These are phyloP conservation scores for Cosmia pyralina DNA, from an alignment of 2,888 invertebrate genomes.

Conservation along the genomic window DNA sequence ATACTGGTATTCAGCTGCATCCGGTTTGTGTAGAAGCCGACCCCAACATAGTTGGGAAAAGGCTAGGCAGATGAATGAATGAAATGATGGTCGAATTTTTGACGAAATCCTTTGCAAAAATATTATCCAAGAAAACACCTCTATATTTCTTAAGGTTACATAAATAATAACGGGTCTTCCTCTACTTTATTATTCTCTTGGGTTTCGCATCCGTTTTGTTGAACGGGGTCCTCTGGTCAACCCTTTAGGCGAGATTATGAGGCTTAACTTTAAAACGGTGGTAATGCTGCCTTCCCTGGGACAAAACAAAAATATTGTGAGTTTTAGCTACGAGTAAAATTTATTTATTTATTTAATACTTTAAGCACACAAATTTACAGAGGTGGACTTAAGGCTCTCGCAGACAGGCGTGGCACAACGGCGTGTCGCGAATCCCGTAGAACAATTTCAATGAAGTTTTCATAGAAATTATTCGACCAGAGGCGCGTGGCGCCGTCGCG, in stretches of 20 bases:
- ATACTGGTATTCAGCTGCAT: too few species aligned
- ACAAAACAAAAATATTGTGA: slow-evolving; percentile 23
- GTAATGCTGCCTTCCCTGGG: slow-evolving; percentile 40
- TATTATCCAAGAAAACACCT: slow-evolving; percentile 22
- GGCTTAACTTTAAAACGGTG: slow-evolving; percentile 56
- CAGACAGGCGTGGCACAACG: too few species aligned
- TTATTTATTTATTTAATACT: too few species aligned
- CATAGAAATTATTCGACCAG: too few species aligned
- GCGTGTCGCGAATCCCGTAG: too few species aligned
- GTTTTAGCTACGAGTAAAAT: neutral
- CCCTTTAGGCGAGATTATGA: slow-evolving; percentile 50
- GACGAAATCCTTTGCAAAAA: slow-evolving; percentile 20
- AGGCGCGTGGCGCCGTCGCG: too few species aligned
- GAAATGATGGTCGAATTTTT: neutral
- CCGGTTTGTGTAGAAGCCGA: too few species aligned
- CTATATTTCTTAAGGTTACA: slow-evolving; percentile 23
- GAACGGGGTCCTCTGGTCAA: slow-evolving; percentile 50
- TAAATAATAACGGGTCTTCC: slow-evolving; percentile 49
- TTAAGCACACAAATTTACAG: too few species aligned
- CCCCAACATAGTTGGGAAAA: too few species aligned
- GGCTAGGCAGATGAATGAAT: too few species aligned
- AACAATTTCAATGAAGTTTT: too few species aligned
- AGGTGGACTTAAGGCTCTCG: too few species aligned
- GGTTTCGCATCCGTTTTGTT: slow-evolving; percentile 39
- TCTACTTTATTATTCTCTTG: slow-evolving; percentile 50